Percentiles rank a stretch among this genome's conserved stretches.
Evolutionary conservation across 1,140 invertebrate species (phyloP).

Genomic region (Drosophila simulans): DNA sequence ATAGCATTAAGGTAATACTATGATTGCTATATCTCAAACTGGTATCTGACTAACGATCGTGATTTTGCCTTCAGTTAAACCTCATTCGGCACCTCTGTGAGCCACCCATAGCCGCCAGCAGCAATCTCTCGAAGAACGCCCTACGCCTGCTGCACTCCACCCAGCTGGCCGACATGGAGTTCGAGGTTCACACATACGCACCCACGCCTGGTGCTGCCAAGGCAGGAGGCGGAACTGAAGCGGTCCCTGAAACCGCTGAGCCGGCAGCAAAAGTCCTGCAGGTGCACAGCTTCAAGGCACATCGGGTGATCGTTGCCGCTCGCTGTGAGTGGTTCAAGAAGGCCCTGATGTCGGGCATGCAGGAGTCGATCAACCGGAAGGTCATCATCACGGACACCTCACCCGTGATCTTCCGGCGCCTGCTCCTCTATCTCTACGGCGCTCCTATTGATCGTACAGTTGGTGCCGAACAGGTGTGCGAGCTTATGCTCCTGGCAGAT

Average conservation of each 20-base stretch:
- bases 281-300: slow-evolving; percentile 85
- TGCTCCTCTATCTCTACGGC: slow-evolving; percentile 88
- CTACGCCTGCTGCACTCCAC: slow-evolving; percentile 86
- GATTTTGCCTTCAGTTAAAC: slow-evolving; percentile 85
- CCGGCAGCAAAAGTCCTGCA: slow-evolving; percentile 26
- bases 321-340: slow-evolving; percentile 89
- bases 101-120: slow-evolving; percentile 86
- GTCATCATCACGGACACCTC: slow-evolving; percentile 89
- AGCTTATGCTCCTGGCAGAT: slow-evolving; percentile 87
- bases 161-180: slow-evolving; percentile 88
- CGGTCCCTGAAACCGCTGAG: background rate
- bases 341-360: slow-evolving; percentile 89
- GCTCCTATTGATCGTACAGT: slow-evolving; percentile 86
- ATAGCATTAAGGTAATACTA: slow-evolving; percentile 68
- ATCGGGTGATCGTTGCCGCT: slow-evolving; percentile 88
- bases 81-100: slow-evolving; percentile 87
- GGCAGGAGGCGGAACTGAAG: background rate
- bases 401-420: slow-evolving; percentile 87
- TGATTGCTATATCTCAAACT: fast-evolving
- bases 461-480: slow-evolving; percentile 87
- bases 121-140: slow-evolving; percentile 86
- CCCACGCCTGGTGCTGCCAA: background rate
- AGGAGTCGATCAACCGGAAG: slow-evolving; percentile 89
- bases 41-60: background rate
- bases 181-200: slow-evolving; percentile 86